Conservation (phyloP, 1,140 invertebrate species). For the Lycorma delicatula region DNA sequence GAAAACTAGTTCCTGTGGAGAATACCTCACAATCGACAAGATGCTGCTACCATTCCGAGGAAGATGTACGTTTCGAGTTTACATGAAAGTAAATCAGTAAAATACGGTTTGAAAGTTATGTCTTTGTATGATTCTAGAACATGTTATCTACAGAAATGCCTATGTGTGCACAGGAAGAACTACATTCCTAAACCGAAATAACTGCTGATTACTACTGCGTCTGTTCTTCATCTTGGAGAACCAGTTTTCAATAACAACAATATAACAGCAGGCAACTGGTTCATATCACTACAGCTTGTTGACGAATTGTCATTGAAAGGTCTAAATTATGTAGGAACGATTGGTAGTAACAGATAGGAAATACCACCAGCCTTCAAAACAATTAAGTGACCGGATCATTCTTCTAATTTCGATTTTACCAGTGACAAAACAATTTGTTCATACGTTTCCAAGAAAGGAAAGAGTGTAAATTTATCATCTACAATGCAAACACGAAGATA, state of each 20-base stretch:
- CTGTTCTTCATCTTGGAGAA: slow-evolving; percentile 11
- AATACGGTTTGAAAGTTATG: background rate
- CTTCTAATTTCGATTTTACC: slow-evolving; percentile 20
- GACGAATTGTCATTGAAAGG: slow-evolving; percentile 30
- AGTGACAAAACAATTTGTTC: slow-evolving; percentile 18
- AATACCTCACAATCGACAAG: slow-evolving; percentile 29
- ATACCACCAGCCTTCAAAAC: slow-evolving; percentile 31
- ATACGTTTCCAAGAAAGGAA: slow-evolving; percentile 22
- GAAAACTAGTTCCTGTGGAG: slow-evolving; percentile 23
- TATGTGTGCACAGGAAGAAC: slow-evolving; percentile 6
- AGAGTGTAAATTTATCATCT: background rate
- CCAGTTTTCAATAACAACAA: slow-evolving; percentile 32
- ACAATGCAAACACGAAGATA: slow-evolving; percentile 19
- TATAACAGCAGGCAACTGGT: slow-evolving; percentile 39
- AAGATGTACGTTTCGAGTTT: slow-evolving; percentile 34
- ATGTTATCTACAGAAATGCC: slow-evolving; percentile 12
- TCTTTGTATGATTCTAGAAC: slow-evolving; percentile 10
- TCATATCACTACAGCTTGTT: slow-evolving; percentile 35
- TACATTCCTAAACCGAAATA: slow-evolving; percentile 1
- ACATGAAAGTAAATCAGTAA: slow-evolving; percentile 28
- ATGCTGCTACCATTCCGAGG: slow-evolving; percentile 34
- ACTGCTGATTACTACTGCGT: background rate
- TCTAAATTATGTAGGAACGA: slow-evolving; percentile 38
- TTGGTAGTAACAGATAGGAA: slow-evolving; percentile 39
- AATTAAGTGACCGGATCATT: slow-evolving; percentile 6